Base-by-base conservation (phyloP, 2,888 invertebrate genomes). In the Trachelus stipa region DNA sequence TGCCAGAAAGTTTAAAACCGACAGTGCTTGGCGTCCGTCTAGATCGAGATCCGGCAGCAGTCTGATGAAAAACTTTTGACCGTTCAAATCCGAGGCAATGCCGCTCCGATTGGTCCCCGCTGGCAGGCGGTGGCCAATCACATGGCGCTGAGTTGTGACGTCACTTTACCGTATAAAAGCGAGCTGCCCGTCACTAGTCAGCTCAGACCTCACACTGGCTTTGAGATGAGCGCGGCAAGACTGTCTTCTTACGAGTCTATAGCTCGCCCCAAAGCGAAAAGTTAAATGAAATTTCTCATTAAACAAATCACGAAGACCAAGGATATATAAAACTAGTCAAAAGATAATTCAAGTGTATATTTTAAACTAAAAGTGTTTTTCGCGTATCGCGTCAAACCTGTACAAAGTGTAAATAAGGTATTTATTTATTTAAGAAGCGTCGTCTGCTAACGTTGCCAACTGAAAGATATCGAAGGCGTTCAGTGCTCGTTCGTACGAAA, bases 81-180 rank as follows among this genome's bases (percentile, higher is more conserved):
- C 74, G 77, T 74, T 77, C 74, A 77, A 82, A 82, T 76, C 76
- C 84, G 78, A 80, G 78, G 76, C 80, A 82, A 77, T 74, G 69
- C 82, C 76, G 92, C 92, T 92, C 92, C 92, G 92, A 92, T 86
- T 86, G 87, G 92, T 87, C 77, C 81, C 73, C 40, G 77, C 74
- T 71, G 11, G 68, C 35, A 73, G 40, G 40, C 68, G 78, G 74
- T 78, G 79, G 75, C 90, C 90, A 89, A 89, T 89, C 83, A 81
- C 37, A 79, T 15, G 79, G 77, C 83, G 81, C 81, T 79, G 79
- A 79, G 4, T 34, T 56, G 83, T 89, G 90, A 89, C 88, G 90
- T 89, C 89, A 89, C 79, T 12, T 11, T 23, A 31, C 34, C 78
- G 81, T 89, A 90, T 90, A 90, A 87, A 88, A 88, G 79, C 83